Evolutionary conservation across 1,140 invertebrate species (phyloP).

Genomic region (Bursaphelenchus mucronatus): DNA sequence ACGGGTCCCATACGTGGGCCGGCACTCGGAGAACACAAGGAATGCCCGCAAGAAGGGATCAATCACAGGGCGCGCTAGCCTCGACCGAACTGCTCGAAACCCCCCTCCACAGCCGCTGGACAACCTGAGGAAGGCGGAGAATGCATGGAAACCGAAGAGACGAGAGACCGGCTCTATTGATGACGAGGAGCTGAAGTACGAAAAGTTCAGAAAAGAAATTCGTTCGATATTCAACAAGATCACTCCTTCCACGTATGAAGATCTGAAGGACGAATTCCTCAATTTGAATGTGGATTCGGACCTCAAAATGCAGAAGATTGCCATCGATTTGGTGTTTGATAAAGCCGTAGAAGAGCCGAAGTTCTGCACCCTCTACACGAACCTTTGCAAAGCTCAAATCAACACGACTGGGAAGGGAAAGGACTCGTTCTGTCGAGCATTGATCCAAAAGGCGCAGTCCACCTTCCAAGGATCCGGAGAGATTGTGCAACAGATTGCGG

Average conservation of each 20-base stretch:
- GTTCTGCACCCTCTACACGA: constrained; percentile 55
- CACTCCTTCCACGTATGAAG: constrained; percentile 51
- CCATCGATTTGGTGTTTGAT: constrained; percentile 56
- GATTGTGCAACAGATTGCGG: constrained; percentile 20
- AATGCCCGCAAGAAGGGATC: not conserved
- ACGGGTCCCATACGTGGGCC: not conserved
- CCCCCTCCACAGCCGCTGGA: constrained; percentile 1
- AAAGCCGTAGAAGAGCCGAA: constrained; percentile 59
- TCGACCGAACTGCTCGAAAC: not conserved
- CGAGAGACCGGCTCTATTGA: constrained; percentile 17
- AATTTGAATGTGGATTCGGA: constrained; percentile 38
- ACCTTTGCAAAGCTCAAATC: constrained; percentile 53
- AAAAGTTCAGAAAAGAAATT: constrained; percentile 41
- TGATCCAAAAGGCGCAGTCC: constrained; percentile 38
- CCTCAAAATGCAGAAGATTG: constrained; percentile 23
- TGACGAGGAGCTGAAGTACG: constrained; percentile 36
- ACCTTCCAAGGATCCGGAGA: constrained; percentile 36
- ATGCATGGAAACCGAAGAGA: constrained; percentile 38
- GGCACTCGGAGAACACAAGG: not conserved
- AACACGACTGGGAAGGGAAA: constrained; percentile 11
- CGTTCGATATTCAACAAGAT: constrained; percentile 55
- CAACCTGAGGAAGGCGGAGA: constrained; percentile 27
- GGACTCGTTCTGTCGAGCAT: constrained; percentile 15
- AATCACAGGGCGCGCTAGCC: not conserved
- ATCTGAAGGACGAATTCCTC: constrained; percentile 46